Conservation (phyloP, 2,113 vertebrate species). For the Oreochromis tanganicae region DNA sequence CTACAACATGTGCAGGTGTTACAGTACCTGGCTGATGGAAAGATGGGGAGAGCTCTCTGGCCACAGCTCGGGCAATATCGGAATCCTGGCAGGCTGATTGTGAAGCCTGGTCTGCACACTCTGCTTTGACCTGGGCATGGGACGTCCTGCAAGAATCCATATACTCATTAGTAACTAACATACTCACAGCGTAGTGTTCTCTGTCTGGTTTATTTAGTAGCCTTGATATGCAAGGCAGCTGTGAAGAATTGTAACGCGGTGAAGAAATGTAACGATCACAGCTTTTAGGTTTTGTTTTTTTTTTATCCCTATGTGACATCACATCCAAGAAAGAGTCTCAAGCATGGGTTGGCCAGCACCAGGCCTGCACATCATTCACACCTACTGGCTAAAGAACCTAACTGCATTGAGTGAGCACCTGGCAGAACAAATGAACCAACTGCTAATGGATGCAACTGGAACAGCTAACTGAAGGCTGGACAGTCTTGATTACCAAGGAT, state of each 20-base stretch:
- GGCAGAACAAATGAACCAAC: background rate
- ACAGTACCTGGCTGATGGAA: constrained; percentile 94
- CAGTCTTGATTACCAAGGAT: background rate
- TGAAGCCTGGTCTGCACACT: constrained; percentile 87
- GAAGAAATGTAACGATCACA: background rate
- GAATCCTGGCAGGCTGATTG: constrained; percentile 86
- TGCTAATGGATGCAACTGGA: background rate
- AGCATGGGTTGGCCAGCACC: background rate
- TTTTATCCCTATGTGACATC: background rate
- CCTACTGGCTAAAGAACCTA: too few species aligned
- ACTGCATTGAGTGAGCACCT: background rate
- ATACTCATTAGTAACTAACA: background rate
- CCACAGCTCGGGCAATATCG: constrained; percentile 88
- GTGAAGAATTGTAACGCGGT: background rate
- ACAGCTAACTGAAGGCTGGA: background rate
- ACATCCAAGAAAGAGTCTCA: background rate
- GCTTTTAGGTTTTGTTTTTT: accelerated
- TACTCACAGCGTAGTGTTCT: background rate
- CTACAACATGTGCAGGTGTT: background rate
- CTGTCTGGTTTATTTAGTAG: background rate
- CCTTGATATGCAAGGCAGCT: background rate
- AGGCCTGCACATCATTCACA: background rate
- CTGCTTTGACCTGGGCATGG: constrained; percentile 90
- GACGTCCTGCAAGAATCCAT: constrained; percentile 76
- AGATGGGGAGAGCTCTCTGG: constrained; percentile 88